Evolutionary conservation across 2,113 vertebrate species (phyloP), one percentile per base, ranked within the genome.

Genomic region (Anas platyrhynchos): DNA sequence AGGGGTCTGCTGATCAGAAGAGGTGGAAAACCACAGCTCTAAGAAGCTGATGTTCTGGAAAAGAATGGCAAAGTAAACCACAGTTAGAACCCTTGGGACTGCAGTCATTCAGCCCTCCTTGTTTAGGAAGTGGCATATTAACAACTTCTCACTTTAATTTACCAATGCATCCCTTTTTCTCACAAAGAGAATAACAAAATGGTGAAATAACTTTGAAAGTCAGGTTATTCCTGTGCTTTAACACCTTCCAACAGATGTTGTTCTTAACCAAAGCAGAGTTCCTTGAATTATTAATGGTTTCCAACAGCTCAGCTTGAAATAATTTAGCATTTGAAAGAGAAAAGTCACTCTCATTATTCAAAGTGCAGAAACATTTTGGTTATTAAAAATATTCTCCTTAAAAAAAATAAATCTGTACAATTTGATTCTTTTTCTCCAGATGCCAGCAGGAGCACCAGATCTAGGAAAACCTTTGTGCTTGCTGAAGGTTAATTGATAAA

Each of bases 281-380:
- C 54, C 90, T 94, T 97, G 96, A 97, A 97, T 98, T 97, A 97
- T 97, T 97, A 97, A 96, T 97, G 90, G 93, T 94, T 96, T 97
- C 97, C 97, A 97, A 97, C 94, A 92, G 94, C 94, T 97, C 96
- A 96, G 94, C 91, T 97, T 95, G 97, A 97, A 97, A 96, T 94
- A 94, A 96, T 97, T 97, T 97, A 97, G 94, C 97, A 97, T 96
- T 97, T 97, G 97, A 97, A 97, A 97, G 96, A 75, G 82, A 94
- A 96, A 96, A 96, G 85, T 92, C 93, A 69, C 68, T 95, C 91
- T 97, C 91, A 90, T 97, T 97, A 96, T 97, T 96, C 95, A 94
- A 95, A 96, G 88, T 77, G 83, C 88, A 90, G 93, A 92, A 97
- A 93, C 88, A 95, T 93, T 96, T 94, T 95, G 83, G 91, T 95